phyloP scores from a whole-genome alignment of 2,888 invertebrate species.

The Lepidocyrtoides sp. region DNA sequence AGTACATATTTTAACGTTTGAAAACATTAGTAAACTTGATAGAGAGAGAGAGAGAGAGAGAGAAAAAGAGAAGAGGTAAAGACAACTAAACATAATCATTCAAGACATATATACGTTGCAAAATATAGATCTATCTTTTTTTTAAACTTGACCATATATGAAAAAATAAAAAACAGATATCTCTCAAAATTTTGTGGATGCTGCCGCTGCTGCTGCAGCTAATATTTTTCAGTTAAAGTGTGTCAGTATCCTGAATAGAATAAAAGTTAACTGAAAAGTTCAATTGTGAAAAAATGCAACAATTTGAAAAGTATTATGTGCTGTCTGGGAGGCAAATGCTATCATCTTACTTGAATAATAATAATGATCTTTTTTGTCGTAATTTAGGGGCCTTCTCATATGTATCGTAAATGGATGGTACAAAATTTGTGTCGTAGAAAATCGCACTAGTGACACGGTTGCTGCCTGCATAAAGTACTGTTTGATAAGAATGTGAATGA shows the following conservation, averaged over 20 bases:
- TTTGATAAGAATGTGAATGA: not conserved
- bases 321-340: not conserved
- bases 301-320: not conserved
- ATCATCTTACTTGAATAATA: not conserved
- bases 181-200: constrained; percentile 58
- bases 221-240: constrained; percentile 44
- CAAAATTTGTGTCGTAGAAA: not conserved
- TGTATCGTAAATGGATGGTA: too few species aligned
- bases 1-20: constrained; percentile 32
- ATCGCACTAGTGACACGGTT: not conserved
- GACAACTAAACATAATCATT: constrained; percentile 36
- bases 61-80: constrained; percentile 5
- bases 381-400: not conserved
- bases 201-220: constrained; percentile 46
- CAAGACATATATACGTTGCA: constrained; percentile 43
- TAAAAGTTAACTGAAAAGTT: constrained; percentile 26
- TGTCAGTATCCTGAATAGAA: constrained; percentile 25
- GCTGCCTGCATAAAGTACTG: constrained; percentile 1
- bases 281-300: constrained; percentile 20
- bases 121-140: constrained; percentile 19
- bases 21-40: constrained; percentile 43
- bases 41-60: constrained; percentile 18
- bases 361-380: not conserved
- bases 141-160: constrained; percentile 12
- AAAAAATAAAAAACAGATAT: constrained; percentile 54